Base-by-base conservation (phyloP, 2,797 vertebrate species). In the Novumbra hubbsi region DNA sequence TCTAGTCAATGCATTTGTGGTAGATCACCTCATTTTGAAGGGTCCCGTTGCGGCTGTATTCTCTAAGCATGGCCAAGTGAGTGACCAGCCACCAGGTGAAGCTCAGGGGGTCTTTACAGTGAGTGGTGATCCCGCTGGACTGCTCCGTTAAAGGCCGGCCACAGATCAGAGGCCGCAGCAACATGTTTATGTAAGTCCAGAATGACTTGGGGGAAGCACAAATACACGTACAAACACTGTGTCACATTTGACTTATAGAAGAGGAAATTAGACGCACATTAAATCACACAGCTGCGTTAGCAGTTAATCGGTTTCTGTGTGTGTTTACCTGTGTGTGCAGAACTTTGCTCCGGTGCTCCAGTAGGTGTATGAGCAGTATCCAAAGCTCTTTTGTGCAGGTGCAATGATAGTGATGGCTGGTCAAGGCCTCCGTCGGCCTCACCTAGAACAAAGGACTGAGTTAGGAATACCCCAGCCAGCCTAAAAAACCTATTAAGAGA, bases 31-130 rank as follows among this genome's bases (percentile, higher is more conserved):
- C 93, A 63, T 88, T 89, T 76, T 95, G 93, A 38, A 86, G n/a
- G 12, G 80, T 86, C 68, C 98, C 97, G 28, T 93, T 96, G 32
- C 87, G 91, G 84, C 92, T 93, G 83, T 95, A 94, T 73, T 92
- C 94, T 67, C 95, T 95, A 65, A 97, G 89, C 73, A 93, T 90
- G 73, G 96, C 93, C 78, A 97, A 79, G 73, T 97, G 96, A 80
- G 94, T 93, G 82, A 96, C 75, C 86, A 98, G 82, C 97, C 98
- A 99, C 97, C 96, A 98, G n/a, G 93, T 94, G 88, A 99, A 97
- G 62, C 96, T 95, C 77, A 96, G 32, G 4, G 94, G 87, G 78
- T 99, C 97, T 86, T 95, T 97, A 81, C 94, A 95, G 48, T 93
- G 93, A 16, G 83, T 48, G 0, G 86, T 83, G 21, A 93, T 86